These are phyloP conservation scores for Apaloderma vittatum DNA, from an alignment of 2,113 vertebrate species.

Conservation along the genomic window DNA sequence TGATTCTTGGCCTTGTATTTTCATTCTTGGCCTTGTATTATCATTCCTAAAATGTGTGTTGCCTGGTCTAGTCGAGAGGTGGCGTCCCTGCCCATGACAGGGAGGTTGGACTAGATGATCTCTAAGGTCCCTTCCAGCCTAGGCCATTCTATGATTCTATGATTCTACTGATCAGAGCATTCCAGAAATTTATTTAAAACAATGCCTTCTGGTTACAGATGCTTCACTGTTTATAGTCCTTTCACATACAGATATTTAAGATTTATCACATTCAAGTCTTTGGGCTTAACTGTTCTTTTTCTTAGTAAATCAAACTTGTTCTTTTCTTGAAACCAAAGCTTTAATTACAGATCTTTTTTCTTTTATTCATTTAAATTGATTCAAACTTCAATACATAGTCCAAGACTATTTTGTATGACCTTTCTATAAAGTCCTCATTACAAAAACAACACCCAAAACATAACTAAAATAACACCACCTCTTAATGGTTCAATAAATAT, in stretches of 20 bases:
- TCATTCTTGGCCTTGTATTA: too few relatives aligned
- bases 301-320: neutral
- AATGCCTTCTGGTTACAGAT: neutral
- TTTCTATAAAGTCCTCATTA: neutral
- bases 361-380: neutral
- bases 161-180: neutral
- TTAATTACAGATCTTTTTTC: neutral
- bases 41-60: too few relatives aligned
- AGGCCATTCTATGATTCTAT: too few relatives aligned
- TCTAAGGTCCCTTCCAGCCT: too few relatives aligned
- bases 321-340: neutral
- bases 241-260: neutral
- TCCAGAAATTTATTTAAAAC: neutral
- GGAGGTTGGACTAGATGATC: too few relatives aligned
- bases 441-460: neutral
- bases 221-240: neutral
- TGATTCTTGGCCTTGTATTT: neutral
- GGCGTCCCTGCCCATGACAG: too few relatives aligned
- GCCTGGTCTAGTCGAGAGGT: too few relatives aligned
- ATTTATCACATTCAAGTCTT: neutral
- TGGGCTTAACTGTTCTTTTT: neutral
- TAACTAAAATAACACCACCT: neutral
- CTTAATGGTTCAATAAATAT: neutral
- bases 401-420: rapidly evolving
- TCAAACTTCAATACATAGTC: neutral